Base-by-base conservation (phyloP, 2,888 invertebrate genomes). In the Himalopsyche anomala region DNA sequence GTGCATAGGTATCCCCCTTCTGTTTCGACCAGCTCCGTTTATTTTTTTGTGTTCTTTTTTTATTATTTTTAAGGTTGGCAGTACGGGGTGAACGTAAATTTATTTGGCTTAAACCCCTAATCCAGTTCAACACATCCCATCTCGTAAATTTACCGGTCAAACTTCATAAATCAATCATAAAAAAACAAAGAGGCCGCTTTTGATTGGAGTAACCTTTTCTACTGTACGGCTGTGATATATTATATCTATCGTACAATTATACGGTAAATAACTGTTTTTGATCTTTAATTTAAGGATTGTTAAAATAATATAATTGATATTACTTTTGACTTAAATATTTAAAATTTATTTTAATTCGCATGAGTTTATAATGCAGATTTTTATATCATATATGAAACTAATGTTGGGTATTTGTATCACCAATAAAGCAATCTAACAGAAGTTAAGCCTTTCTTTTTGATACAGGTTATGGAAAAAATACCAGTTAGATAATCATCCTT, bases 161-260 rank as follows among this genome's bases (percentile, higher is more conserved):
- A 87, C 86, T 87, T 88, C 87, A 86, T 88, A 88, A 88, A 88
- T 88, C 88, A 88, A 88, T 87, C 88, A 87, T 85, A 86, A 36
- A 74, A 87, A 87, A 87, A 84, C 81, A 85, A 87, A 87, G 84
- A 86, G 86, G 84, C 84, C 87, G 85, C 84, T 81, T 85, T 87
- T 87, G 88, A 87, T 88, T 87, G 83, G 81, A n/a, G 79, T 84
- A 84, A 85, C 86, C 86, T 84, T 80, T 84, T 83, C 56, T 81
- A 42, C 79, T 28, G 45, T 62, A 81, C 42, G 54, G 38, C 51
- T 45, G 36, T 81, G 51, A 45, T 51, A 54, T 81, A 82, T 56
- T 36, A 38, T 79, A 74, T 19, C 51, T 12, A 15, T 19, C 36
- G 9, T 38, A 19, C 36, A 74, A 74, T 74, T 74, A 28, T 74